Evolutionary conservation across 1,140 invertebrate species (phyloP), one percentile per base, ranked within the genome.

Genomic region (Drosophila grimshawi): DNA sequence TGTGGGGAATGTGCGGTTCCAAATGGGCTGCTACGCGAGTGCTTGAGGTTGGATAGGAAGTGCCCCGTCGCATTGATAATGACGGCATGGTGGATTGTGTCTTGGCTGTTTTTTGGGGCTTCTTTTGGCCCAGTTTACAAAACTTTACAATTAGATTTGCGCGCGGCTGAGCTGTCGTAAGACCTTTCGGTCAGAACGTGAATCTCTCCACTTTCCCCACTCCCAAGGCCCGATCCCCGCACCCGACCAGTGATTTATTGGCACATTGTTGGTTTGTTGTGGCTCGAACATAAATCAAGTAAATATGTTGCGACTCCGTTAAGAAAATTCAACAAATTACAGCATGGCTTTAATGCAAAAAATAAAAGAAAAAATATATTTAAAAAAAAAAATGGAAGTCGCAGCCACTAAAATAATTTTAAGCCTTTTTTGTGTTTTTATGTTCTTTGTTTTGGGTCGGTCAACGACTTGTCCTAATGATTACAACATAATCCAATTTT

Each of bases 101-200:
- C 61, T 65, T 64, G 80, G 61, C 68, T 75, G 63, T 27, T 65
- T 71, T 82, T 48, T 51, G 71, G 68, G 35, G 43, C 70, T 67
- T 39, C 70, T 83, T 65, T 59, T 74, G 76, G 60, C 59, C 57
- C 80, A 82, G 64, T 83, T 81, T 80, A 63, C 76, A 77, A 86
- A 81, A 86, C 83, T 83, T 86, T 80, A 86, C 83, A 86, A 89
- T 86, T 86, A 86, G 83, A 89, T 88, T 88, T 80, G 57, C 62
- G 49, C 76, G 61, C 63, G 60, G 48, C 39, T 63, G 41, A 60
- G 51, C 67, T 66, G 66, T 68, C 61, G 41, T 60, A 45, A 66
- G 71, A 49, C 56, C 55, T 63, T 60, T 81, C 30, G 66, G 65
- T 32, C 48, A 52, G 46, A 37, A 10, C 41, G 29, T 43, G 39